Evolutionary conservation across 2,888 invertebrate species (phyloP), one percentile per base, ranked within the genome.

Genomic region (Clostera curtula): DNA sequence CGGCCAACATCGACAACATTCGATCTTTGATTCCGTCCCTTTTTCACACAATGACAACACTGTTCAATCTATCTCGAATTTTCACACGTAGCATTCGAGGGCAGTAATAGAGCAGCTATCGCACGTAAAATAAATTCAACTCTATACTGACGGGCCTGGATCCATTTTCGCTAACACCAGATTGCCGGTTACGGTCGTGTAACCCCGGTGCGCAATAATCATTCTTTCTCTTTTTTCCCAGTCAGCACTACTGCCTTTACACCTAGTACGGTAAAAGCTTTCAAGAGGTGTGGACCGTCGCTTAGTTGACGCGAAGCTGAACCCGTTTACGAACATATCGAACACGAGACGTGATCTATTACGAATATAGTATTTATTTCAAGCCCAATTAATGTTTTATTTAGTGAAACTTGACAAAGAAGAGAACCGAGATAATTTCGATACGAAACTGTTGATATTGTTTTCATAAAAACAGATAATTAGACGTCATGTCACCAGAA

Each of bases 211-310:
- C 69, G 66, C 61, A 58, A 64, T 43, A 48, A 64, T 76, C 64
- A 65, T 68, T 82, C 77, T 76, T 71, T 83, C 82, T 80, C 80
- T 80, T 77, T 74, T 72, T 67, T 60, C 55, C 68, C 43, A 66
- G 67, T 56, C 62, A 37, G 61, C 67, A 68, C 74, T 71, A 71
- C 69, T 77, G 74, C 74, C 71, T 67, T n/a, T 46, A 57, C 58
- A 56, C 66, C 59, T 70, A 82, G 82, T 82, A 74, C 72, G 62
- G 73, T 69, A 61, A 68, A 65, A 70, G 66, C 71, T 59, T 58
- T 72, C 63, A 53, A 54, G 52, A 49, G 54, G 54, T 49, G 56
- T 64, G 62, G 75, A 67, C 69, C 56, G 61, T 67, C 56, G 54
- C 60, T 61, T 56, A 44, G 52, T 57, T 48, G 36, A 53, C 52